Evolutionary conservation across 37 sponge, comb jelly and placozoan genomes (phyloP).

Genomic region (Halichondria panicea): DNA sequence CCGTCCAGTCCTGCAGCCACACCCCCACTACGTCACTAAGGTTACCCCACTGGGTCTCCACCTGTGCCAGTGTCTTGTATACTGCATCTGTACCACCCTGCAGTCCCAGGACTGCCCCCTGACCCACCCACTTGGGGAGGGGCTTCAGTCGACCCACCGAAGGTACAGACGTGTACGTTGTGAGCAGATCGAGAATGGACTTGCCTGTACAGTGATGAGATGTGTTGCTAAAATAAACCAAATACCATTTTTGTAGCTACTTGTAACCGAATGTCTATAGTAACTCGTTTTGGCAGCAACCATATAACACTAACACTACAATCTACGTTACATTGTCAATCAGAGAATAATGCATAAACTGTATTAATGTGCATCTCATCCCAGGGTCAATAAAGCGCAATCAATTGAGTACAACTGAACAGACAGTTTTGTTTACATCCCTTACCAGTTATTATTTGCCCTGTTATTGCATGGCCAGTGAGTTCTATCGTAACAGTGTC

Average conservation of each 20-base stretch:
- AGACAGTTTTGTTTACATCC: too few relatives aligned
- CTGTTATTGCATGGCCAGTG: conserved; percentile 33
- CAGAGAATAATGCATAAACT: too few relatives aligned
- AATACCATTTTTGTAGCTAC: too few relatives aligned
- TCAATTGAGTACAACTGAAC: too few relatives aligned
- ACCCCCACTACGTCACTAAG: conserved; percentile 68
- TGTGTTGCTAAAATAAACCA: too few relatives aligned
- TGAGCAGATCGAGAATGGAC: conserved; percentile 45
- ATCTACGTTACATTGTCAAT: too few relatives aligned
- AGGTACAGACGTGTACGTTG: conserved; percentile 63
- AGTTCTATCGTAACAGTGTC: conserved; percentile 35
- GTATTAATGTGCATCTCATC: too few relatives aligned
- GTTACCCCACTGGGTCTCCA: conserved; percentile 25
- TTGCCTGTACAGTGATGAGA: conserved; percentile 18
- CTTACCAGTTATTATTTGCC: conserved; percentile 64
- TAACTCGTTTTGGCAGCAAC: too few relatives aligned
- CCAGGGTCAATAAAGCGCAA: too few relatives aligned
- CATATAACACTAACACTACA: too few relatives aligned
- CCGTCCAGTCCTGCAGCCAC: conserved; percentile 93
- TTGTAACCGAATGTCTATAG: too few relatives aligned
- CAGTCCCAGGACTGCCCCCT: conserved; percentile 75
- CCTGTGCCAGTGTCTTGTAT: conserved; percentile 23
- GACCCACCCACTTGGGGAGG: conserved; percentile 67
- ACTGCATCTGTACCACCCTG: conserved; percentile 74
- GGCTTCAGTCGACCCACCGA: conserved; percentile 66